Evolutionary conservation across 1,140 invertebrate species (phyloP).

Genomic region (Drosophila sucinea): DNA sequence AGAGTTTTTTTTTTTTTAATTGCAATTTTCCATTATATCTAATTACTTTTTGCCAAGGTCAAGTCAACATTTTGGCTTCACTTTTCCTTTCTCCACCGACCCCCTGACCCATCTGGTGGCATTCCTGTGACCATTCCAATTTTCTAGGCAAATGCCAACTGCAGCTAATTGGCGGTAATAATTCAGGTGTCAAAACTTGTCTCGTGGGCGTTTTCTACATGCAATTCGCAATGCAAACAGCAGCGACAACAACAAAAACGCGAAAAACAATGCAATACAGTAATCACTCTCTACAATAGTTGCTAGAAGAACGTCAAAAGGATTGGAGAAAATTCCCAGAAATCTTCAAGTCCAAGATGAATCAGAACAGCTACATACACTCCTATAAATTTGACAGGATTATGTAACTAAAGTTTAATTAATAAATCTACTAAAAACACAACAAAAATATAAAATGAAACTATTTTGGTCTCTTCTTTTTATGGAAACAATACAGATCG

Average conservation of each 20-base stretch:
- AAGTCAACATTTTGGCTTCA: background rate
- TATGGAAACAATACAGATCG: too few species aligned
- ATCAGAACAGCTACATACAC: too few species aligned
- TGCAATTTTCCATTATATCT: background rate
- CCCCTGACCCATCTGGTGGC: background rate
- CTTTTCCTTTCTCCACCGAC: constrained; percentile 5
- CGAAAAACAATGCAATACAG: constrained; percentile 16
- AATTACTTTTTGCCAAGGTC: background rate
- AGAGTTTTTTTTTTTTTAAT: constrained; percentile 8
- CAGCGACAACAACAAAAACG: constrained; percentile 30
- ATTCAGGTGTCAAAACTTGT: constrained; percentile 53
- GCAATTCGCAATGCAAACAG: constrained; percentile 38
- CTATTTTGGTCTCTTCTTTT: too few species aligned
- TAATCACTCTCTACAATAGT: too few species aligned
- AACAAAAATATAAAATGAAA: too few species aligned
- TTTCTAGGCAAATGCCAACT: constrained; percentile 29
- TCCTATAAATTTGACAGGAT: too few species aligned
- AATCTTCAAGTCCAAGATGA: too few species aligned
- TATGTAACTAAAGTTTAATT: too few species aligned
- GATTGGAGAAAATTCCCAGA: too few species aligned
- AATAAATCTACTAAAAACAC: too few species aligned
- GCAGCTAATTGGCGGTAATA: constrained; percentile 44
- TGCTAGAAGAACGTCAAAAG: too few species aligned
- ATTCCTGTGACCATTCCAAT: background rate
- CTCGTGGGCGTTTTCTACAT: constrained; percentile 37